Conservation (phyloP, 2,797 vertebrate species). For the Rhinella marina region DNA sequence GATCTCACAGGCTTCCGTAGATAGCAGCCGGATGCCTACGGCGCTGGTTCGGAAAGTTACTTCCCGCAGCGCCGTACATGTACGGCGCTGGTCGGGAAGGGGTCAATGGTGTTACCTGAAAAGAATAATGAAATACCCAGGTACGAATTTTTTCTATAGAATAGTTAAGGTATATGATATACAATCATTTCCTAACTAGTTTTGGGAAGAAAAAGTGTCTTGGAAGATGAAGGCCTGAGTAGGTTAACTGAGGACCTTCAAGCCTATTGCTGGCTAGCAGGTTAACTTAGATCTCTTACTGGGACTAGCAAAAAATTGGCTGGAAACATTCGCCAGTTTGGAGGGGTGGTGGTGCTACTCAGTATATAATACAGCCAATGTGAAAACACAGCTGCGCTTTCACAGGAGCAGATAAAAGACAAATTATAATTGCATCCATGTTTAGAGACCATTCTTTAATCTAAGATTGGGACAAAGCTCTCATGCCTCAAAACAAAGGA, state of each 20-base stretch:
- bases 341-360: constrained; percentile 56
- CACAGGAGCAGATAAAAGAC: constrained; percentile 62
- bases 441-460: constrained; percentile 69
- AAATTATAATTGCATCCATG: constrained; percentile 74
- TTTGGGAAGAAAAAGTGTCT: constrained; percentile 2
- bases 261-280: constrained; percentile 29
- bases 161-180: background rate
- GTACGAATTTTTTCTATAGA: background rate
- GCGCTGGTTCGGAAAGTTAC: too few species aligned
- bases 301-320: constrained; percentile 33
- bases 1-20: too few species aligned
- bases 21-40: too few species aligned
- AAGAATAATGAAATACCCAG: background rate
- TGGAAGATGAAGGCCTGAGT: background rate
- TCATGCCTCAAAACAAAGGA: constrained; percentile 53
- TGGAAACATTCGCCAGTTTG: constrained; percentile 46
- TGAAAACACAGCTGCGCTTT: constrained; percentile 71
- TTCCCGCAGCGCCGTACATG: too few species aligned
- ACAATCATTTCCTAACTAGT: background rate
- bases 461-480: constrained; percentile 46
- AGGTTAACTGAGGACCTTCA: constrained; percentile 48
- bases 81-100: too few species aligned
- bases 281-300: constrained; percentile 39
- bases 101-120: background rate
- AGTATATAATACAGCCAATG: constrained; percentile 68